A percentile compares a stretch with the other conserved stretches of the same genome.
Evolutionary conservation across 1,140 invertebrate genomes (phyloP).

Genomic region (Bombus turneri): DNA sequence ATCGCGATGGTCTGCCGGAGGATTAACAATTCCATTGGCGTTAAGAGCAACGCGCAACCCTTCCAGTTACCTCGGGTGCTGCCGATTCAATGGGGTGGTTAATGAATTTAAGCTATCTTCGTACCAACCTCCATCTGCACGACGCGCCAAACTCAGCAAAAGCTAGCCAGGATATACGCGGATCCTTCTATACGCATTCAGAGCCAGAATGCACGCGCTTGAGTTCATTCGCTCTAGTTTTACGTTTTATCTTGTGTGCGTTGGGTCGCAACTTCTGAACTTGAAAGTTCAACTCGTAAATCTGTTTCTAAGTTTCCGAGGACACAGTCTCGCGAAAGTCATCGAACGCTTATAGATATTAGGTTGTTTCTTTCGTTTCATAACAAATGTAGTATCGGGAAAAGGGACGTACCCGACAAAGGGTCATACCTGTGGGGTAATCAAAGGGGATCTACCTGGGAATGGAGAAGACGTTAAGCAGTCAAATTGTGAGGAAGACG

Average conservation of each 20-base stretch:
- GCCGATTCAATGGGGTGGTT: constrained; percentile 67
- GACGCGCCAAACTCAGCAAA: constrained; percentile 23
- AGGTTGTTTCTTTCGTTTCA: no score
- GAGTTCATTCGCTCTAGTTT: not conserved
- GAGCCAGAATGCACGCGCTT: not conserved
- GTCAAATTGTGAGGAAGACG: no score
- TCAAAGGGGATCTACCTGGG: no score
- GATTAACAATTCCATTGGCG: constrained; percentile 60
- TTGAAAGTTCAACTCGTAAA: no score
- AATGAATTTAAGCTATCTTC: constrained; percentile 75
- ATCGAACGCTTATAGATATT: no score
- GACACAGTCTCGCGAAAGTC: no score
- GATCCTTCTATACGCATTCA: not conserved
- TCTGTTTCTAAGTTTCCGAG: no score
- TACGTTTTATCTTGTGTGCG: not conserved
- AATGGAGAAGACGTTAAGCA: no score
- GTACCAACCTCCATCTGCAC: constrained; percentile 55
- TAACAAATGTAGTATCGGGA: no score
- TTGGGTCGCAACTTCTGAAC: not conserved
- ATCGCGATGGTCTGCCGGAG: not conserved
- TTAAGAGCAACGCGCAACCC: constrained; percentile 26
- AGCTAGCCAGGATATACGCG: not conserved
- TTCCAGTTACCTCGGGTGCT: constrained; percentile 9
- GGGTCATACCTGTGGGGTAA: no score
- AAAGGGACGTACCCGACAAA: no score